These are phyloP conservation scores for Euphydryas editha DNA, from an alignment of 2,888 invertebrate genomes.

Conservation along the genomic window DNA sequence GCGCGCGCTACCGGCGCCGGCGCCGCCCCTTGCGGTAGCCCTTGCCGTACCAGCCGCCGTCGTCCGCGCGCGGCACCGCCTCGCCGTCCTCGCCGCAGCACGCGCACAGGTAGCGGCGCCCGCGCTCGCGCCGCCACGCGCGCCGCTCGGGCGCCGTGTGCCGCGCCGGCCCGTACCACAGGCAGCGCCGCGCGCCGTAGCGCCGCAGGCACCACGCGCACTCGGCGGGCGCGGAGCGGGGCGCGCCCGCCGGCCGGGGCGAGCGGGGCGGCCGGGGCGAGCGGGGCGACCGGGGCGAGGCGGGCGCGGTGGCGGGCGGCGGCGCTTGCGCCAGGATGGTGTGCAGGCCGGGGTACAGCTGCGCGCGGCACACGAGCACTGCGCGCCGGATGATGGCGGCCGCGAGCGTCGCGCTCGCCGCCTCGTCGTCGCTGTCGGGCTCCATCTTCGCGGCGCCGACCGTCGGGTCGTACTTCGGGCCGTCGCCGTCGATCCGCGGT, in stretches of 20 bases:
- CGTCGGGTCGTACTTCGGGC: slow-evolving; percentile 20
- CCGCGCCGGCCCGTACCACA: slow-evolving; percentile 81
- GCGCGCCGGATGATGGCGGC: slow-evolving; percentile 76
- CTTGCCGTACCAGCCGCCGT: slow-evolving; percentile 93
- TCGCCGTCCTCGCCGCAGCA: slow-evolving; percentile 80
- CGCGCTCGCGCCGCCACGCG: slow-evolving; percentile 63
- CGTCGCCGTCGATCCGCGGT: slow-evolving; percentile 28
- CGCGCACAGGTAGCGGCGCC: slow-evolving; percentile 86
- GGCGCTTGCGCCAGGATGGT: slow-evolving; percentile 81
- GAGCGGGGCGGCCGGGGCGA: slow-evolving; percentile 37
- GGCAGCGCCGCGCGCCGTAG: slow-evolving; percentile 63
- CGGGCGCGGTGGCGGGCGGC: too few species aligned
- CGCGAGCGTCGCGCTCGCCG: slow-evolving; percentile 61
- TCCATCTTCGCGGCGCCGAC: slow-evolving; percentile 35
- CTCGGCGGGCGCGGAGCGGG: slow-evolving; percentile 52
- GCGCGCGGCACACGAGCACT: slow-evolving; percentile 72
- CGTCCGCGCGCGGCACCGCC: slow-evolving; percentile 46
- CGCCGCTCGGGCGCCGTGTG: slow-evolving; percentile 53
- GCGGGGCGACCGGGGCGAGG: slow-evolving; percentile 35
- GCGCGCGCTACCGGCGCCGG: slow-evolving; percentile 75
- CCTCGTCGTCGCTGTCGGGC: slow-evolving; percentile 42
- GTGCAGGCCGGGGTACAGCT: slow-evolving; percentile 84
- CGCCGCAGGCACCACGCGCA: slow-evolving; percentile 66
- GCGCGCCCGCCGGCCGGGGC: slow-evolving; percentile 70
- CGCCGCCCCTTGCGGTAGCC: slow-evolving; percentile 90